Evolutionary conservation across 1,140 invertebrate genomes (phyloP).

Genomic region (Hyphantria cunea): DNA sequence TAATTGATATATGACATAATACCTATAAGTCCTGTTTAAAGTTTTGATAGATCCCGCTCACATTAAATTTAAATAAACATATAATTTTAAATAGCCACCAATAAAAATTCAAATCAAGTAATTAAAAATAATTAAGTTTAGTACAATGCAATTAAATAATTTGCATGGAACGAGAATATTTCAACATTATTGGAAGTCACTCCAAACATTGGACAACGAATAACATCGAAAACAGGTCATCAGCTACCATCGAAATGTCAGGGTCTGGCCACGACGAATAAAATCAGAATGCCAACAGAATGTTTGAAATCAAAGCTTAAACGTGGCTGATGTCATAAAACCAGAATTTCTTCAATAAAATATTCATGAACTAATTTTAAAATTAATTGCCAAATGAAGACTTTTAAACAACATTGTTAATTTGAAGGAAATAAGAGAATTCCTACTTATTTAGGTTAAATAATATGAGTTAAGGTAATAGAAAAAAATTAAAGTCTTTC

Average conservation of each 20-base stretch:
- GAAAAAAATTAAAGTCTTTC: not conserved
- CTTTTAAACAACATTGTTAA: not conserved
- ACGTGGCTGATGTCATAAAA: constrained; percentile 17
- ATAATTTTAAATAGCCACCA: no score
- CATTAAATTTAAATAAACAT: no score
- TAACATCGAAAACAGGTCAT: constrained; percentile 46
- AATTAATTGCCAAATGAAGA: not conserved
- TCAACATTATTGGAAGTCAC: constrained; percentile 33
- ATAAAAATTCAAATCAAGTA: not conserved
- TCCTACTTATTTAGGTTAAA: not conserved
- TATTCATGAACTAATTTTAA: not conserved
- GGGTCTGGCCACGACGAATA: constrained; percentile 56
- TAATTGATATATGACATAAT: no score
- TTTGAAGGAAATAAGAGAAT: not conserved
- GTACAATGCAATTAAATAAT: constrained; percentile 19
- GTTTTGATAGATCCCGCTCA: no score
- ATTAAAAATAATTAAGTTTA: constrained; percentile 8
- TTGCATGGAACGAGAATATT: constrained; percentile 12
- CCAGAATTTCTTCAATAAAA: constrained; percentile 23
- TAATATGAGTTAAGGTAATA: not conserved
- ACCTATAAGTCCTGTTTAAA: no score
- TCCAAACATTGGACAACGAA: constrained; percentile 41
- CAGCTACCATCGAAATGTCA: constrained; percentile 66
- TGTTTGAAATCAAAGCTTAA: constrained; percentile 34
- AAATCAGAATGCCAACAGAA: constrained; percentile 60